A percentile compares a stretch with the other conserved stretches of the same genome.
Conservation (phyloP, 2,797 vertebrate genomes). For the Sylvilagus floridanus region DNA sequence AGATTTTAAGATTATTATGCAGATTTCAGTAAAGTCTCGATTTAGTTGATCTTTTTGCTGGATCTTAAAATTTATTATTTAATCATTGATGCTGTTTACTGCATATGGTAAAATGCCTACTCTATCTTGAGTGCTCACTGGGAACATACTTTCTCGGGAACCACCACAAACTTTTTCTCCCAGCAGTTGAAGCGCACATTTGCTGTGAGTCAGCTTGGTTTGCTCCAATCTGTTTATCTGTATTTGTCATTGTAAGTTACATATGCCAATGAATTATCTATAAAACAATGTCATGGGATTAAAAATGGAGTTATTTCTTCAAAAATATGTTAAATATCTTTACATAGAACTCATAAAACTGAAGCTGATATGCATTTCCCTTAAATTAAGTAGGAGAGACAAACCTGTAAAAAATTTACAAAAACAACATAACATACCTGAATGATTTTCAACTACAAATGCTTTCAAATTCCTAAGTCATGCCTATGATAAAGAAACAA, state of each 20-base stretch:
- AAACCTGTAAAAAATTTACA: neutral
- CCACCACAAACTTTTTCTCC: neutral
- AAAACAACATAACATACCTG: neutral
- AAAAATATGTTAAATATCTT: neutral
- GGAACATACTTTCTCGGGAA: neutral
- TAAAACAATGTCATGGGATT: neutral
- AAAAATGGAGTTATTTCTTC: neutral
- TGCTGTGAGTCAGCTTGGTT: neutral
- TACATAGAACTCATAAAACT: constrained; percentile 1
- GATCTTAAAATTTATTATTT: neutral
- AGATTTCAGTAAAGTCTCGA: neutral
- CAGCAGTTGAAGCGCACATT: neutral
- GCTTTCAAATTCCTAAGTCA: neutral
- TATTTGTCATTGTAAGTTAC: neutral
- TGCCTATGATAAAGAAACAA: constrained; percentile 11
- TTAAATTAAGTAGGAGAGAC: neutral
- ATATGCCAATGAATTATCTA: neutral
- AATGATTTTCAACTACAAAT: constrained; percentile 19
- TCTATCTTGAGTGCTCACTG: neutral
- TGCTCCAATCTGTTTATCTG: neutral
- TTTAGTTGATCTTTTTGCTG: neutral
- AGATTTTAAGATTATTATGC: neutral
- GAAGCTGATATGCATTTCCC: constrained; percentile 7
- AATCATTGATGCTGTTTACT: neutral
- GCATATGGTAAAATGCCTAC: neutral